phyloP scores from a whole-genome alignment of 2,113 vertebrate genomes.

The Camelus bactrianus region DNA sequence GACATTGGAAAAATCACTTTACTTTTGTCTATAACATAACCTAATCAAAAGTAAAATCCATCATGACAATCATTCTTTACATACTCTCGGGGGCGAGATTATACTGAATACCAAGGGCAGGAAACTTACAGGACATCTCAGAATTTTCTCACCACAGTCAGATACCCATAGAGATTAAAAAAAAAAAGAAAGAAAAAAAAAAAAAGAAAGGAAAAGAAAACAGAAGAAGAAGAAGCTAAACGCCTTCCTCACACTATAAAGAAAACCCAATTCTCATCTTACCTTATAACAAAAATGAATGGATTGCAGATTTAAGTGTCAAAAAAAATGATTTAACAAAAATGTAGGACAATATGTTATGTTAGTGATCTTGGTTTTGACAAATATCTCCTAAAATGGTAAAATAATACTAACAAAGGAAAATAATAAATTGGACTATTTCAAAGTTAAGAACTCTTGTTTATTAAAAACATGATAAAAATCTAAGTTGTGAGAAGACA shows the following conservation, averaged over 20 bases:
- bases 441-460: not conserved
- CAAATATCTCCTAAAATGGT: not conserved
- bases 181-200: not conserved
- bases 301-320: not conserved
- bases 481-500: not conserved
- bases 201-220: no score
- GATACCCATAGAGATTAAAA: not conserved
- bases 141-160: not conserved
- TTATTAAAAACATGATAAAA: not conserved
- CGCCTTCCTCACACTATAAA: not conserved
- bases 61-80: not conserved
- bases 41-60: not conserved
- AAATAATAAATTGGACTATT: not conserved
- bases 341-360: not conserved
- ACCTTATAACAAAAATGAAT: not conserved
- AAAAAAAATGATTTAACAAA: slow-evolving; percentile 16
- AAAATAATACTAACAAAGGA: slow-evolving; percentile 27
- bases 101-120: not conserved
- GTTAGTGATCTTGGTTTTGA: not conserved
- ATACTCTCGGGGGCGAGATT: not conserved
- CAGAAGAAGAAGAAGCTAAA: not conserved
- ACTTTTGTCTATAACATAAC: not conserved
- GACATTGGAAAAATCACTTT: not conserved
- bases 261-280: not conserved
- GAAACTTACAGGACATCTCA: not conserved